Conservation (phyloP, 2,797 vertebrate genomes). For the Enteromius treurensis region DNA sequence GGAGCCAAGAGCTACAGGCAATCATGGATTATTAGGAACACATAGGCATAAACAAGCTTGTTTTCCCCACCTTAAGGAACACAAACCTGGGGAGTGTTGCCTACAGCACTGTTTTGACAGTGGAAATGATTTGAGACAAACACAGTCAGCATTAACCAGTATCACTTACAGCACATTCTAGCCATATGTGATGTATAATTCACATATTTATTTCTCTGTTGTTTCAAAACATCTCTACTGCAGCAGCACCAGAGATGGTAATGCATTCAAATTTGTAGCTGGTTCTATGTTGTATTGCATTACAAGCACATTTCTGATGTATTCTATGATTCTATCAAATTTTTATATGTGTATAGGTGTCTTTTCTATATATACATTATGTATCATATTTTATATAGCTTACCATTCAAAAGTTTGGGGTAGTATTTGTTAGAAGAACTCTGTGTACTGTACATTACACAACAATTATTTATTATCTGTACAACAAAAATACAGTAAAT, state of each 20-base stretch:
- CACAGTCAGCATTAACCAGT: constrained; percentile 24
- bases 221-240: not conserved
- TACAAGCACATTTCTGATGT: not conserved
- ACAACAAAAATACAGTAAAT: not conserved
- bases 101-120: not conserved
- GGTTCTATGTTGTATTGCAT: not conserved
- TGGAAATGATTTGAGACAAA: constrained; percentile 12
- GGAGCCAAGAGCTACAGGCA: constrained; percentile 33
- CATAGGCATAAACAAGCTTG: constrained; percentile 33
- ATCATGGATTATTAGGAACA: constrained; percentile 41
- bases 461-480: too few species aligned
- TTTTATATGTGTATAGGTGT: not conserved
- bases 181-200: constrained; percentile 4
- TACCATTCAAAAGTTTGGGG: too few species aligned
- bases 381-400: too few species aligned
- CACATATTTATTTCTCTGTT: not conserved
- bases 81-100: not conserved
- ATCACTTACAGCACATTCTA: not conserved
- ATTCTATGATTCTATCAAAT: not conserved
- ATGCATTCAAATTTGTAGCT: not conserved
- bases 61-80: constrained; percentile 23
- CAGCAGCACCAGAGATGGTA: not conserved
- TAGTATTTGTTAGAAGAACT: not conserved
- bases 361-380: not conserved
- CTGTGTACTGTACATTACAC: too few species aligned